Base-by-base conservation (phyloP, 2,888 invertebrate genomes). In the Chrysina gloriosa region DNA sequence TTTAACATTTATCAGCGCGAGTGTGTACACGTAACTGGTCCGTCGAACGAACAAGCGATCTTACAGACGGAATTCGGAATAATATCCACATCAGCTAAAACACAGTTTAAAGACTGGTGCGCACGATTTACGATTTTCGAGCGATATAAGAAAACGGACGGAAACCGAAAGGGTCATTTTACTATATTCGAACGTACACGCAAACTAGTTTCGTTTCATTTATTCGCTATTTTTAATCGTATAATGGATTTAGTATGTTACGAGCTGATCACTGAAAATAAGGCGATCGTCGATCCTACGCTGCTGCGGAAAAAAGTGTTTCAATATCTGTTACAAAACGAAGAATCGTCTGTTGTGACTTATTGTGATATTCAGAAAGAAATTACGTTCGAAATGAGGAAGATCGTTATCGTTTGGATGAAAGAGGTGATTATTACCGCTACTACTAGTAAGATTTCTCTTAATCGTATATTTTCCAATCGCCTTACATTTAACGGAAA, bases 371-470 rank as follows among this genome's bases (percentile, higher is more conserved):
- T 95, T 77, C 97, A 97, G 87, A 90, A 88, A 77, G 96, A 97
- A 84, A 89, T 97, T 79, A 94, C 94, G 75, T 92, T 94, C 68
- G 89, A 90, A 79, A 97, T 96, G 96, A 89, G 97, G 82, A 92
- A 92, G 84, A 90, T 95, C 83, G 95, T 97, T 80, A 92, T 95
- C 78, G 93, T 94, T 84, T 97, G 97, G 97, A 97, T 97, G 97
- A 90, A 95, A 85, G 97, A 97, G 94, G 97, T 97, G 88, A 87
- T 79, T 64, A 29, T 36, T 21, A 19, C n/a, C n/a, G n/a, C n/a
- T n/a, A n/a, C n/a, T n/a, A n/a, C n/a, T n/a, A n/a, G n/a, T n/a
- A n/a, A n/a, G n/a, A n/a, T n/a, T n/a, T n/a, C n/a, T n/a, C n/a
- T 6, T 47, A 4, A 14, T 7, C 9, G 21, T 50, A 45, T 67